Evolutionary conservation across 2,113 vertebrate species (phyloP).

Genomic region (Rhagologus leucostigma): DNA sequence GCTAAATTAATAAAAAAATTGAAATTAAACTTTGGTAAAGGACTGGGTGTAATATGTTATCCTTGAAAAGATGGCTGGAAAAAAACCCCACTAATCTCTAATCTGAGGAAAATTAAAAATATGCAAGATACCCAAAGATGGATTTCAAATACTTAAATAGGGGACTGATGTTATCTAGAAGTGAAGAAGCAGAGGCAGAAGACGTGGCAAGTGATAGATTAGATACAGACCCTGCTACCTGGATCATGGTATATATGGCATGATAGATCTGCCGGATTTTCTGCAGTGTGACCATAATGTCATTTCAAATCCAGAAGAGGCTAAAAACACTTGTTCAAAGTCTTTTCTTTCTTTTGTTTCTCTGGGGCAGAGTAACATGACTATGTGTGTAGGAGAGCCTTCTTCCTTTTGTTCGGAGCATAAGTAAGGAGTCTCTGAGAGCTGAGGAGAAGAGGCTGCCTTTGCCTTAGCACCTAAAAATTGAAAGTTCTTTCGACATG

Average conservation of each 20-base stretch:
- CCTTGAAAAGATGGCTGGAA: background rate
- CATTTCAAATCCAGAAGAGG: background rate
- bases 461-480: background rate
- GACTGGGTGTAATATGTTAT: background rate
- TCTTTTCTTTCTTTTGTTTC: background rate
- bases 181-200: background rate
- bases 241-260: background rate
- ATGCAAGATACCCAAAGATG: background rate
- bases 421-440: background rate
- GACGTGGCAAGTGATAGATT: background rate
- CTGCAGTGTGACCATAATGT: background rate
- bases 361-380: background rate
- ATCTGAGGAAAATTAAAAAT: background rate
- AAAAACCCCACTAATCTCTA: background rate
- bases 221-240: background rate
- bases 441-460: background rate
- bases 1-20: background rate
- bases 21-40: background rate
- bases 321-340: background rate
- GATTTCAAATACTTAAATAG: background rate
- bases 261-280: background rate
- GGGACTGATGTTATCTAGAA: background rate
- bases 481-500: background rate
- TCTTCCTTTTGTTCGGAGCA: background rate
- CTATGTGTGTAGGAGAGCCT: background rate